A percentile compares a stretch with the other conserved stretches of the same genome.
phyloP scores from a whole-genome alignment of 2,113 vertebrate species.

The Catharus fuscescens region DNA sequence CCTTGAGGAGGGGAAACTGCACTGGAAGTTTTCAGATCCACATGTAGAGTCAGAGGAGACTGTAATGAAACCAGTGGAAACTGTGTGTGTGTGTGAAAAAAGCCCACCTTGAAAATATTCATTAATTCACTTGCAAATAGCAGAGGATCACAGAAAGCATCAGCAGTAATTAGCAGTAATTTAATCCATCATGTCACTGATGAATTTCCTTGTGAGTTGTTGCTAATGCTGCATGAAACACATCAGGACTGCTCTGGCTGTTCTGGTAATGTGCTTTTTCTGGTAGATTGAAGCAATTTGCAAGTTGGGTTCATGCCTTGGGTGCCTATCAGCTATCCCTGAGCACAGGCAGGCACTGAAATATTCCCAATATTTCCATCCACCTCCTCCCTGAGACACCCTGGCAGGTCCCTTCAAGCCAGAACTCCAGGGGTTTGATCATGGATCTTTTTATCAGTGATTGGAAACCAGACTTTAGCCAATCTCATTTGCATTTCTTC shows the following conservation, averaged over 20 bases:
- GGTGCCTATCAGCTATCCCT: accelerated
- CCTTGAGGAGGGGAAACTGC: neutral
- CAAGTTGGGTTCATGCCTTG: neutral
- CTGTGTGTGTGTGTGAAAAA: too few species aligned
- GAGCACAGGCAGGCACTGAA: neutral
- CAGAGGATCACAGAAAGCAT: neutral
- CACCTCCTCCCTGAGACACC: too few species aligned
- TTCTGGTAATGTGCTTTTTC: neutral
- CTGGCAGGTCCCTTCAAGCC: neutral
- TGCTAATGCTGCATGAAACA: neutral
- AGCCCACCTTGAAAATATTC: neutral
- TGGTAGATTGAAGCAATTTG: neutral
- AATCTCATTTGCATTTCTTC: neutral
- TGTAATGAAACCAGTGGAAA: neutral
- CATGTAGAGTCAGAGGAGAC: neutral
- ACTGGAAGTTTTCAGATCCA: neutral
- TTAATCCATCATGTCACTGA: neutral
- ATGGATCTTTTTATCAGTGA: neutral
- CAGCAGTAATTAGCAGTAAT: neutral
- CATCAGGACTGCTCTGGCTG: accelerated
- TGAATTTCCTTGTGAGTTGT: neutral
- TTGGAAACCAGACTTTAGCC: neutral
- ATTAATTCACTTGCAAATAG: neutral
- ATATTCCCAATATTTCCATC: neutral
- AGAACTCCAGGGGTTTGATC: neutral